Base-by-base conservation (phyloP, 2,113 vertebrate genomes). In the Tor tambroides region DNA sequence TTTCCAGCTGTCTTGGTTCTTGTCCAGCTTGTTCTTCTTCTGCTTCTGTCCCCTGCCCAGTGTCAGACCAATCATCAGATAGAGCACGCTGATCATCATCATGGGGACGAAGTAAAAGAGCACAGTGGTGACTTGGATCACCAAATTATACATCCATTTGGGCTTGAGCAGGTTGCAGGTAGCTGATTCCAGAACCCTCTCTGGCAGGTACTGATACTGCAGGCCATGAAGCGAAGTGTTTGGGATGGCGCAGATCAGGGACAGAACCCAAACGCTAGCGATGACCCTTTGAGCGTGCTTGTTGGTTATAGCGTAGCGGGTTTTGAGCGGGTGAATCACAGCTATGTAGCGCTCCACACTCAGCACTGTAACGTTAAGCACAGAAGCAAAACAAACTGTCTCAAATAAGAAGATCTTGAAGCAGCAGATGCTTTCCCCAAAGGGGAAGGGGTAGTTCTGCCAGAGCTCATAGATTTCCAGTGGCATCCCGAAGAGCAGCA, bases 341-440 rank as follows among this genome's bases (percentile, higher is more conserved):
- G 95, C 95, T 1, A 96, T 91, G 87, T 96, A 96, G 75, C 95
- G 83, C 87, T 96, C 95, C 85, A 95, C 91, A 17, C 95, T 96
- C 75, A 96, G 84, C 0, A 94, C 95, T 5, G 94, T 96, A 43
- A 96, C 95, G 6, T 96, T 96, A 43, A 96, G 94, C 78, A 95
- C 94, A 0, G 95, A 96, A 69, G 95, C 95, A 14, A 96, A 95
- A 90, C 95, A 96, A 56, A 96, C 93, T 0, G 93, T 95, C 89
- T 96, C 95, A 2, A 96, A 95, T 79, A 96, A 93, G 88, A 96
- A 95, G 21, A 94, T 93, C 87, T 95, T 95, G 89, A 96, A 95
- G 86, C 93, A 95, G 91, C 95, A 96, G 61, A 94, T 93, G 0
- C 93, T 90, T 71, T 94, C 94, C 1, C 93, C 94, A 1, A 96